These are phyloP conservation scores for Notothenia coriiceps DNA, from an alignment of 2,113 vertebrate species.

Conservation along the genomic window DNA sequence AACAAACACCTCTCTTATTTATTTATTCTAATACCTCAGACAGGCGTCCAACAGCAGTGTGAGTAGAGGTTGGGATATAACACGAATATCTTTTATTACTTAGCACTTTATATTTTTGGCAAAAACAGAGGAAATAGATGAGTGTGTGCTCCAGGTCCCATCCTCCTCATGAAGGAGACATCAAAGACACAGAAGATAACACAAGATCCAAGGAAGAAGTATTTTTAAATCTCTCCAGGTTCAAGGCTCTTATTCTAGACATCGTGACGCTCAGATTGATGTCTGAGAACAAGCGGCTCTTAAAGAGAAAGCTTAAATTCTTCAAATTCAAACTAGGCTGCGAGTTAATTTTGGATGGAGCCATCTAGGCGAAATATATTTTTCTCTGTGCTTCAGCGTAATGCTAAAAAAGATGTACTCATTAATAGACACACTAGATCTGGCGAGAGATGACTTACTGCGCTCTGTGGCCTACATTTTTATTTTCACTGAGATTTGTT, in stretches of 20 bases:
- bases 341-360: conserved; percentile 71
- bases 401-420: conserved; percentile 29
- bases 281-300: conserved; percentile 18
- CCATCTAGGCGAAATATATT: conserved; percentile 51
- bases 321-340: conserved; percentile 62
- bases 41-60: not conserved
- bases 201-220: conserved; percentile 35
- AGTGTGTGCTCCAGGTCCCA: conserved; percentile 12
- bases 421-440: conserved; percentile 73
- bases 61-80: conserved; percentile 56
- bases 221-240: conserved; percentile 65
- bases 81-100: conserved; percentile 44
- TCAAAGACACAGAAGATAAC: conserved; percentile 55
- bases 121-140: conserved; percentile 1
- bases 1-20: not conserved
- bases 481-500: conserved; percentile 29
- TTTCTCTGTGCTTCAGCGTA: conserved; percentile 40
- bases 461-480: conserved; percentile 72
- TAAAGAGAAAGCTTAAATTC: conserved; percentile 42
- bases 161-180: conserved; percentile 53
- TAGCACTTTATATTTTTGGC: conserved; percentile 53
- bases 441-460: conserved; percentile 62
- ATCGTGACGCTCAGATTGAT: conserved; percentile 16
- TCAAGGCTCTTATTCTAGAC: conserved; percentile 15
- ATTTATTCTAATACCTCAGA: not conserved